A percentile compares a stretch with the other conserved stretches of the same genome.
These are phyloP conservation scores for Trachelus tabidus DNA, from an alignment of 2,888 invertebrate species.

Conservation along the genomic window DNA sequence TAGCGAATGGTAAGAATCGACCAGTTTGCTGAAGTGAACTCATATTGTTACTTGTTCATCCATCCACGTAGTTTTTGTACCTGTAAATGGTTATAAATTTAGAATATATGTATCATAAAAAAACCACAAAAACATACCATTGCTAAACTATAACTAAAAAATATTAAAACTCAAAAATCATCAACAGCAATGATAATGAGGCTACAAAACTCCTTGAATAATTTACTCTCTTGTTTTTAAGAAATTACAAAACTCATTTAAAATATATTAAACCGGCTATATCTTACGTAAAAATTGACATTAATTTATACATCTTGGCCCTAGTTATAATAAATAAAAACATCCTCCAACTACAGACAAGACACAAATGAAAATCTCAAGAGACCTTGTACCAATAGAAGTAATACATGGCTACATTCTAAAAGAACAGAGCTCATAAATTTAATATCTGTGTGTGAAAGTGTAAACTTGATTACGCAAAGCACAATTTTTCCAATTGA, in stretches of 20 bases:
- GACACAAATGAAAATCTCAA: neutral
- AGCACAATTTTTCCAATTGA: neutral
- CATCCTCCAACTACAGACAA: neutral
- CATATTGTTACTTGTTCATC: constrained; percentile 66
- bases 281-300: neutral
- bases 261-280: neutral
- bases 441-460: constrained; percentile 20
- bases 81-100: constrained; percentile 57
- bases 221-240: neutral
- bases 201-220: neutral
- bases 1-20: constrained; percentile 72
- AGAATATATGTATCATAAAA: neutral
- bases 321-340: neutral
- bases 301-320: neutral
- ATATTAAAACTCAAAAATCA: neutral
- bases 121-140: neutral
- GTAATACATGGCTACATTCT: neutral
- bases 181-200: neutral
- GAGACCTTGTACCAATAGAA: neutral
- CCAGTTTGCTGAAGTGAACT: constrained; percentile 74
- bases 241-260: neutral
- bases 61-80: constrained; percentile 65
- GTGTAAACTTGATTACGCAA: constrained; percentile 11
- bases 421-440: constrained; percentile 10
- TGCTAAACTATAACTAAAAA: constrained; percentile 38